phyloP scores from a whole-genome alignment of 2,888 invertebrate genomes.

The Bugula neritina region DNA sequence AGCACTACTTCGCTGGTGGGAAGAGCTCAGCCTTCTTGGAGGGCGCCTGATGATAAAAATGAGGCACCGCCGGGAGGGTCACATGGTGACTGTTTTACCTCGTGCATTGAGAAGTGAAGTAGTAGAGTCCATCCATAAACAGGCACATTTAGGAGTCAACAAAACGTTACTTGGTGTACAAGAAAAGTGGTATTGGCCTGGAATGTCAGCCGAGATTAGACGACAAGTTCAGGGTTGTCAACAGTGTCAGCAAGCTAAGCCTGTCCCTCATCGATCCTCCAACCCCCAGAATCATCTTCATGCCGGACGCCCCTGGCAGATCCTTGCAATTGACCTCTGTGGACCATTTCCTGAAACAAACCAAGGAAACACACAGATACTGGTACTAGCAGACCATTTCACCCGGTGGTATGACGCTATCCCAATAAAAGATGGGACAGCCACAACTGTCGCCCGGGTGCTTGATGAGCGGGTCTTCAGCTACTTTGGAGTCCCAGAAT shows the following conservation, averaged over 20 bases:
- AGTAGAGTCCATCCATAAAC: background rate
- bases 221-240: background rate
- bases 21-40: background rate
- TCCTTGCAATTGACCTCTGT: background rate
- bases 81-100: too few relatives aligned
- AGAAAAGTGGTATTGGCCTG: slow-evolving; percentile 11
- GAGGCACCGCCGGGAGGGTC: too few relatives aligned
- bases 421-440: background rate
- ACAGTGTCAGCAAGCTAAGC: background rate
- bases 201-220: background rate
- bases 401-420: slow-evolving; percentile 14
- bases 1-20: too few relatives aligned
- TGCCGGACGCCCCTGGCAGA: background rate
- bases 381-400: background rate
- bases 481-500: background rate
- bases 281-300: background rate
- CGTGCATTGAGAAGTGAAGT: too few relatives aligned
- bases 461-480: slow-evolving; percentile 8
- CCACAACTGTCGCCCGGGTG: background rate
- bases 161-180: background rate
- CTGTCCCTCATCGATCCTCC: background rate
- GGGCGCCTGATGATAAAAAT: background rate
- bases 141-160: background rate
- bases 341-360: background rate
- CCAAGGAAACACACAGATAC: background rate